These are phyloP conservation scores for Brenthis daphne DNA, from an alignment of 2,888 invertebrate species.

Conservation along the genomic window DNA sequence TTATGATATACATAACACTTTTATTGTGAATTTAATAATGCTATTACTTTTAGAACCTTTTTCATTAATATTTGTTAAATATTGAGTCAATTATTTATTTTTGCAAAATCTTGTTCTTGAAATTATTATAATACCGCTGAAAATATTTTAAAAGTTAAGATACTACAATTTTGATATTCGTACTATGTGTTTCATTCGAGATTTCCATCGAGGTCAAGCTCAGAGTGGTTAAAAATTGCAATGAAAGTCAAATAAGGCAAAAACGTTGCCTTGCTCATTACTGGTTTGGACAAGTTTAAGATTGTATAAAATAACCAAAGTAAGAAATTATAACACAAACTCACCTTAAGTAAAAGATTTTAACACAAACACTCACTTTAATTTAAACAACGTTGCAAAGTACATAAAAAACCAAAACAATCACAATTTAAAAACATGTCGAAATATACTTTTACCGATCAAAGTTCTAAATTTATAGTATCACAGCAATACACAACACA, in stretches of 20 bases:
- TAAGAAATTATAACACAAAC: slow-evolving; percentile 37
- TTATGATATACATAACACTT: too few species aligned
- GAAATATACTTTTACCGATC: not conserved
- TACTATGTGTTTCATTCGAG: slow-evolving; percentile 24
- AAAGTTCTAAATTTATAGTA: slow-evolving; percentile 38
- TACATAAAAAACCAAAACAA: slow-evolving; percentile 36
- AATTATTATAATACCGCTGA: not conserved
- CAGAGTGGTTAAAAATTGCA: slow-evolving; percentile 54
- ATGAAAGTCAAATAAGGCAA: slow-evolving; percentile 56
- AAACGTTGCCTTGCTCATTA: slow-evolving; percentile 41
- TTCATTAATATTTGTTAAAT: too few species aligned
- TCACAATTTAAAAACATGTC: slow-evolving; percentile 29
- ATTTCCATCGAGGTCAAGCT: slow-evolving; percentile 54
- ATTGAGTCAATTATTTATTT: too few species aligned
- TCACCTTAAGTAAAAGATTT: slow-evolving; percentile 34
- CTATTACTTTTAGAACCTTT: too few species aligned
- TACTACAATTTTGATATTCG: slow-evolving; percentile 10
- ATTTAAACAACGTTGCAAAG: slow-evolving; percentile 20
- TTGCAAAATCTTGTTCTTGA: too few species aligned
- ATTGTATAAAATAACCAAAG: slow-evolving; percentile 12
- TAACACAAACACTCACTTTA: slow-evolving; percentile 19
- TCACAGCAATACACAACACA: slow-evolving; percentile 59
- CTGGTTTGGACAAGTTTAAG: slow-evolving; percentile 35
- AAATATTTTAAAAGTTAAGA: not conserved
- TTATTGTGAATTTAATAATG: too few species aligned